A percentile compares a stretch with the other conserved stretches of the same genome.
Conservation (phyloP, 2,797 vertebrate species). For the Clarias pachynema region DNA sequence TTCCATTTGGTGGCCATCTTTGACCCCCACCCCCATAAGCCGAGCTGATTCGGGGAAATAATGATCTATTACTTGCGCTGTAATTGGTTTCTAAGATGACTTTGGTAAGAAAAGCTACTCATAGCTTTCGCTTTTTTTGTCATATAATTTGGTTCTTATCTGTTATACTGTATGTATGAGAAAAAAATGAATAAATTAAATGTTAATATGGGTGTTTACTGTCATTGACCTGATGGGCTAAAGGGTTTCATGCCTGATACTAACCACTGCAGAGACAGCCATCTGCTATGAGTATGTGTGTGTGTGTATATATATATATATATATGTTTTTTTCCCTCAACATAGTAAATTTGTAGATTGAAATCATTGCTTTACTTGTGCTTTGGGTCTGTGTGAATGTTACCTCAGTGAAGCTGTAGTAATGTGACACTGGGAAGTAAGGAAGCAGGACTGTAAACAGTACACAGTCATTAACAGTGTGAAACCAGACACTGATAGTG, state of each 20-base stretch:
- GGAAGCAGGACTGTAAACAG: conserved; percentile 49
- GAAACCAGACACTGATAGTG: conserved; percentile 52
- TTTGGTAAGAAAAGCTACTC: conserved; percentile 69
- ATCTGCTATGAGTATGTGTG: background rate
- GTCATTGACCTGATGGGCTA: conserved; percentile 63
- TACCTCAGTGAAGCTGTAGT: conserved; percentile 29
- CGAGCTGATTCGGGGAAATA: conserved; percentile 73
- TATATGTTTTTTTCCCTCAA: background rate
- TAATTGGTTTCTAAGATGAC: conserved; percentile 86
- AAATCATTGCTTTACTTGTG: background rate
- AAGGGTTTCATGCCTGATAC: conserved; percentile 34
- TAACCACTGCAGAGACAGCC: background rate
- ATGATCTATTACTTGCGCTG: conserved; percentile 84
- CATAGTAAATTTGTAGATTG: background rate
- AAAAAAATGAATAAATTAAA: conserved; percentile 78
- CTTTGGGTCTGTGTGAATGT: conserved; percentile 18
- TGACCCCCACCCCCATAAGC: conserved; percentile 62
- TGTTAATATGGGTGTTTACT: conserved; percentile 71
- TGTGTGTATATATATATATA: no score
- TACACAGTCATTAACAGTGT: conserved; percentile 55
- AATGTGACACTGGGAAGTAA: conserved; percentile 40
- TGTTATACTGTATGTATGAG: conserved; percentile 70
- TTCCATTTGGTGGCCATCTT: conserved; percentile 78
- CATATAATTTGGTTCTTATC: conserved; percentile 80
- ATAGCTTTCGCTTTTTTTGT: conserved; percentile 70